Base-by-base conservation (phyloP, 2,888 invertebrate species). In the Cryptus viduatorius region DNA sequence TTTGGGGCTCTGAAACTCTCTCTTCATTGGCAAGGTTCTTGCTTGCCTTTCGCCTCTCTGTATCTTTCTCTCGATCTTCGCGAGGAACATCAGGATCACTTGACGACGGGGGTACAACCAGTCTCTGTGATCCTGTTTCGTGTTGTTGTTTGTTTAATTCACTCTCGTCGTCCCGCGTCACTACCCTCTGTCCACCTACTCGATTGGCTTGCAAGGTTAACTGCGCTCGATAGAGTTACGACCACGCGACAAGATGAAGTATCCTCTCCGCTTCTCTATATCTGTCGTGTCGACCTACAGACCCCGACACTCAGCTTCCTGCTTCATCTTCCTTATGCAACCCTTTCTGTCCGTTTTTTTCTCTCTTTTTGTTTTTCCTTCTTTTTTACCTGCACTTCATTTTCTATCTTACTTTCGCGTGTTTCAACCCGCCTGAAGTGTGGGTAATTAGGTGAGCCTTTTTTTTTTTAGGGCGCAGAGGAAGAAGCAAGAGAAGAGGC, bases 101-200 rank as follows among this genome's bases (percentile, higher is more conserved):
- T 69, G 83, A 59, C 83, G 75, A 79, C 69, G 69, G 44, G 19
- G 59, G 59, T 29, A 50, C 37, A 37, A 2, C 67, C 75, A 64
- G 78, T 69, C 69, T 44, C 79, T 73, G 61, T 75, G 79, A 83
- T 83, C 79, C 69, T 79, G 73, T 83, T 83, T 83, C 83, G 83
- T 75, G 78, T 50, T 83, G 83, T 83, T 83, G 83, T 79, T 83
- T 83, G 83, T 83, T 83, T 83, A 79, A 79, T 79, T 79, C 75
- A 69, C 78, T 75, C 64, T 69, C 53, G 64, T 78, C 75, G 56
- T 31, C 81, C 61, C 64, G 37, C 68, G 56, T n/a, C 19, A 69
- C 67, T 37, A 65, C 69, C 42, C 59, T n/a, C 46, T 73, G 68
- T 72, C 48, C 48, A 64, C 24, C 44, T 48, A 61, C 79, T 16